These are phyloP conservation scores for Psittacula derbiana DNA, from an alignment of 2,797 vertebrate genomes.

Conservation along the genomic window DNA sequence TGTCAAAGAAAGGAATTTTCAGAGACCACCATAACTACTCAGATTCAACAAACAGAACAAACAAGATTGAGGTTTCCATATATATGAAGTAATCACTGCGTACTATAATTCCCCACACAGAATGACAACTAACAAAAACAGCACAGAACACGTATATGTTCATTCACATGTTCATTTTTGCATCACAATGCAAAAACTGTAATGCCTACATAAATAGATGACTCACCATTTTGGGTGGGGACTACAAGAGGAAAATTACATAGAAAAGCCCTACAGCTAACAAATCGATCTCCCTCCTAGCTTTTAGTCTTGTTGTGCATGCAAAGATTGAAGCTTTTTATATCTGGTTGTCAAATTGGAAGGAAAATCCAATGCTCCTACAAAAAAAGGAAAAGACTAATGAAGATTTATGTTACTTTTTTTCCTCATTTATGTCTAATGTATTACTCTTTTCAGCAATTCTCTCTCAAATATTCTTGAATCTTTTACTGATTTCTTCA, in stretches of 20 bases:
- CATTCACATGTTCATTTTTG: not conserved
- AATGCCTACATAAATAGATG: not conserved
- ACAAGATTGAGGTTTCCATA: not conserved
- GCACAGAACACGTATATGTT: not conserved
- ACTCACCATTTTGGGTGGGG: accelerated
- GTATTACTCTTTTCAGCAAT: not conserved
- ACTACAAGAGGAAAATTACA: not conserved
- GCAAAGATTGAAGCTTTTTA: not conserved
- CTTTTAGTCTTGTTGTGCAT: not conserved
- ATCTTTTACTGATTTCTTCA: not conserved
- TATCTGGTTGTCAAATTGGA: not conserved
- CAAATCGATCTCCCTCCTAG: not conserved
- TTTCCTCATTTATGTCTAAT: not conserved
- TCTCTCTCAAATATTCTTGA: not conserved
- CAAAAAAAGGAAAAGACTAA: not conserved
- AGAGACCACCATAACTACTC: not conserved
- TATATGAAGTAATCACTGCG: not conserved
- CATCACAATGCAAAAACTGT: not conserved
- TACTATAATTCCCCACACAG: not conserved
- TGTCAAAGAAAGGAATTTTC: not conserved
- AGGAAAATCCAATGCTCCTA: not conserved
- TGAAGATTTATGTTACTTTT: not conserved
- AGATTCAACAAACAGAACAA: not conserved
- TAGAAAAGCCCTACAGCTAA: not conserved
- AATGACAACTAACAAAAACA: not conserved